Conservation (phyloP, 2,797 vertebrate genomes). For the Avahi laniger region DNA sequence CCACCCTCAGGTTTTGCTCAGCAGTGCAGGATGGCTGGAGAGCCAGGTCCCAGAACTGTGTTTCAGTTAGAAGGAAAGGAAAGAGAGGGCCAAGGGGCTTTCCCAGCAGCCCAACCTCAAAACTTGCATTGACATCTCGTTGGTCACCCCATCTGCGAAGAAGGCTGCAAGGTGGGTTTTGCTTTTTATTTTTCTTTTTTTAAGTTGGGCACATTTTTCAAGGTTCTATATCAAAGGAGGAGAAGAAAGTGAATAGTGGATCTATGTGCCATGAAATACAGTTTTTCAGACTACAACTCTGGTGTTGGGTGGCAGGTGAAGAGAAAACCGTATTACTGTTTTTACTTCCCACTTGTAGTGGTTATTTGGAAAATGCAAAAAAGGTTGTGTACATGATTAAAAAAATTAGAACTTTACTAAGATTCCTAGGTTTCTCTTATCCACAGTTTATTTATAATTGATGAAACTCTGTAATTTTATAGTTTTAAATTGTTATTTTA, state of each 20-base stretch:
- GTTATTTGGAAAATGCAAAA: not conserved
- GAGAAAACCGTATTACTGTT: not conserved
- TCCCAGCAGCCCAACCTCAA: not conserved
- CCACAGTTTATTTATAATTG: not conserved
- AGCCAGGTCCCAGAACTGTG: not conserved
- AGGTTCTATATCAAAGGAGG: not conserved
- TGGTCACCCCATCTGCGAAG: not conserved
- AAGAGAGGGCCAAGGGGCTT: too few species aligned
- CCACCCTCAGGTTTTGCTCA: not conserved
- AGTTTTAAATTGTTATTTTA: slow-evolving; percentile 24
- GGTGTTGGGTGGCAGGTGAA: not conserved
- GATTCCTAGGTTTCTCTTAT: not conserved
- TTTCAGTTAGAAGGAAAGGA: not conserved
- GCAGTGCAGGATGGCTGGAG: not conserved
- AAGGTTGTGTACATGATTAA: not conserved
- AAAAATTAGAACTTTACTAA: not conserved
- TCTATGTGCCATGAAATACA: not conserved
- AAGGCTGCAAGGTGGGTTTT: not conserved
- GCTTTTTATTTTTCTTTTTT: not conserved
- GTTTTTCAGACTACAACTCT: not conserved
- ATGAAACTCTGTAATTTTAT: not conserved
- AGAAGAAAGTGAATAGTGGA: not conserved
- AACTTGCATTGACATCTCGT: not conserved
- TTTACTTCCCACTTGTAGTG: not conserved
- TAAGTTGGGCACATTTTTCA: not conserved